These are phyloP conservation scores for Picus viridis DNA, from an alignment of 2,797 vertebrate genomes.

Conservation along the genomic window DNA sequence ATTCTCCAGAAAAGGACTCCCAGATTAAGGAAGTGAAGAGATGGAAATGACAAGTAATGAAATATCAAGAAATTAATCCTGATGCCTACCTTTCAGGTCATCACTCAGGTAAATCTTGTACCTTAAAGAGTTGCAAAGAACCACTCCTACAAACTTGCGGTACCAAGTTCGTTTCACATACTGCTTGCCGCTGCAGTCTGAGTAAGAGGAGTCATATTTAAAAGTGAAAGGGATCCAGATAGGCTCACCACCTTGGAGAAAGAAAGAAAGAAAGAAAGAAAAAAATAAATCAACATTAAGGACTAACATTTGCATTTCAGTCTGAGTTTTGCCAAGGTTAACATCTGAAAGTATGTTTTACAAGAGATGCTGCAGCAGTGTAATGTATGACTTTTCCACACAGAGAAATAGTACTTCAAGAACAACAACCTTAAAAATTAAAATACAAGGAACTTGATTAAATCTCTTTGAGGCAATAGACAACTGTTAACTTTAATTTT, in stretches of 20 bases:
- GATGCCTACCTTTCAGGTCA: constrained; percentile 88
- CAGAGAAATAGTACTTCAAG: neutral
- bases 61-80: neutral
- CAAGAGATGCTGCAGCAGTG: neutral
- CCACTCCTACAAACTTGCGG: constrained; percentile 95
- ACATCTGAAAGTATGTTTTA: neutral
- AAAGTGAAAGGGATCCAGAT: constrained; percentile 97
- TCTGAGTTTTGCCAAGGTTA: neutral
- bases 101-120: constrained; percentile 99
- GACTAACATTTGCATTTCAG: neutral
- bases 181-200: constrained; percentile 93
- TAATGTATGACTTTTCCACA: neutral
- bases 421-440: neutral
- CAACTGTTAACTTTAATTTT: neutral
- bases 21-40: neutral
- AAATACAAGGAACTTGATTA: neutral
- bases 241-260: constrained; percentile 90
- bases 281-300: neutral
- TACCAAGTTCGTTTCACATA: constrained; percentile 98
- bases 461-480: neutral
- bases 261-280: neutral
- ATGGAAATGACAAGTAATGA: neutral
- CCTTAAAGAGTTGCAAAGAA: constrained; percentile 96
- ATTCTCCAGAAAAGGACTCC: neutral
- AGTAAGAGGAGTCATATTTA: constrained; percentile 89